These are phyloP conservation scores for Erebia ligea DNA, from an alignment of 2,888 invertebrate genomes.

Conservation along the genomic window DNA sequence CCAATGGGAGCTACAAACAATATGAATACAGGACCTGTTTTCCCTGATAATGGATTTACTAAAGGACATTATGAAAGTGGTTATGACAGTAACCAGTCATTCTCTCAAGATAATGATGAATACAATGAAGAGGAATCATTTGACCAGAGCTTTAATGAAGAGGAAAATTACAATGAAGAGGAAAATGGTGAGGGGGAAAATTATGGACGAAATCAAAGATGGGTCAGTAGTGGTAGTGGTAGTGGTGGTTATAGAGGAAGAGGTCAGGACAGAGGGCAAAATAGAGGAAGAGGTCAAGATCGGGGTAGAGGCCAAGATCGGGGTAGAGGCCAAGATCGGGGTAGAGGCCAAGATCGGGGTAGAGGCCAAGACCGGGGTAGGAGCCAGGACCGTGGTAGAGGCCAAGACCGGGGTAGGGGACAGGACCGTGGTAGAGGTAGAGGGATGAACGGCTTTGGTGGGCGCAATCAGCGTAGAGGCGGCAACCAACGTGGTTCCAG, in stretches of 20 bases:
- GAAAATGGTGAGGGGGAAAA: constrained; percentile 59
- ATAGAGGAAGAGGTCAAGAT: constrained; percentile 55
- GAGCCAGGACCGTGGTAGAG: constrained; percentile 59
- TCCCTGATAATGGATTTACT: constrained; percentile 70
- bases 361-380: constrained; percentile 55
- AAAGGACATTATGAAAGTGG: constrained; percentile 66
- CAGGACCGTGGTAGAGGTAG: constrained; percentile 65
- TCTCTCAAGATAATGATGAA: constrained; percentile 58
- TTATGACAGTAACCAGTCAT: constrained; percentile 65
- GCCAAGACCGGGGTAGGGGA: constrained; percentile 56
- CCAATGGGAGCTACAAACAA: constrained; percentile 54
- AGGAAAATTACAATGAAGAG: constrained; percentile 63
- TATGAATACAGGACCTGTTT: constrained; percentile 58
- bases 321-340: constrained; percentile 49
- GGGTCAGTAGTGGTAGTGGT: neutral
- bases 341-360: constrained; percentile 59
- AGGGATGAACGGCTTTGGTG: constrained; percentile 50
- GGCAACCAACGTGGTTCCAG: constrained; percentile 59
- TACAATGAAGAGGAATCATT: constrained; percentile 61
- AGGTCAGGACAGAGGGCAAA: constrained; percentile 56
- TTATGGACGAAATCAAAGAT: constrained; percentile 42
- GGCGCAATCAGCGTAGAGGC: constrained; percentile 46
- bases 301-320: constrained; percentile 58
- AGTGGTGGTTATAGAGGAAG: constrained; percentile 53
- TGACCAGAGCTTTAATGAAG: constrained; percentile 62